These are phyloP conservation scores for Geopemphigus sp. DNA, from an alignment of 1,140 invertebrate genomes.

Conservation along the genomic window DNA sequence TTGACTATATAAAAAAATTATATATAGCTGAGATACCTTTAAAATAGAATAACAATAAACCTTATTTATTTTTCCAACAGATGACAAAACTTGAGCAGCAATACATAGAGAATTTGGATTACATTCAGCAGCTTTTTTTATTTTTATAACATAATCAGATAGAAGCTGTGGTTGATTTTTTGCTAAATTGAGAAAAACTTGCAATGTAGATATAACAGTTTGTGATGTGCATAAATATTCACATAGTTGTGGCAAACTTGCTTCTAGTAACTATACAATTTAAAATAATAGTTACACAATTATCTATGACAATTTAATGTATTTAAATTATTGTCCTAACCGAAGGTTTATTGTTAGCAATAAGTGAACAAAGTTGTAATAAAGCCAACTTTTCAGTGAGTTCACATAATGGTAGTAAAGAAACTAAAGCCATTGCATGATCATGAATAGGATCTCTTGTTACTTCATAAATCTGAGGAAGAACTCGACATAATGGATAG, in stretches of 20 bases:
- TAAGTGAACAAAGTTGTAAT: constrained; percentile 74
- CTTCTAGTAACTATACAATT: constrained; percentile 65
- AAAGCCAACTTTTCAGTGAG: constrained; percentile 78
- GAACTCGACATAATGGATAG: constrained; percentile 77
- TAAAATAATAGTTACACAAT: not conserved
- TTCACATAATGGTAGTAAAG: constrained; percentile 77
- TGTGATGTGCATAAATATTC: constrained; percentile 65
- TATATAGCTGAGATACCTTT: not conserved
- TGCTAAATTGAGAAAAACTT: constrained; percentile 76
- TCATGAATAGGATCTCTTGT: constrained; percentile 80
- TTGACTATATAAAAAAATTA: constrained; percentile 59
- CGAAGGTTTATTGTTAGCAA: constrained; percentile 74
- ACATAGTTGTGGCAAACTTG: constrained; percentile 72
- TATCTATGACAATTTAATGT: not conserved
- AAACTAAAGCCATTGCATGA: constrained; percentile 77
- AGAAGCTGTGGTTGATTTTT: constrained; percentile 66
- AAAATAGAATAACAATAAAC: constrained; percentile 54
- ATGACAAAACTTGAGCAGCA: constrained; percentile 66
- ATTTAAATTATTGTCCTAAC: constrained; percentile 59
- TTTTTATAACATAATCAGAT: constrained; percentile 65
- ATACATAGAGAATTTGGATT: constrained; percentile 67
- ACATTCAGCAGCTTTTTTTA: constrained; percentile 67
- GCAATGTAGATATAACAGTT: constrained; percentile 65
- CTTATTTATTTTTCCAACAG: constrained; percentile 65
- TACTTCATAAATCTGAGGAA: constrained; percentile 84